Base-by-base conservation (phyloP, 1,140 invertebrate genomes). In the Drosophila hydei region DNA sequence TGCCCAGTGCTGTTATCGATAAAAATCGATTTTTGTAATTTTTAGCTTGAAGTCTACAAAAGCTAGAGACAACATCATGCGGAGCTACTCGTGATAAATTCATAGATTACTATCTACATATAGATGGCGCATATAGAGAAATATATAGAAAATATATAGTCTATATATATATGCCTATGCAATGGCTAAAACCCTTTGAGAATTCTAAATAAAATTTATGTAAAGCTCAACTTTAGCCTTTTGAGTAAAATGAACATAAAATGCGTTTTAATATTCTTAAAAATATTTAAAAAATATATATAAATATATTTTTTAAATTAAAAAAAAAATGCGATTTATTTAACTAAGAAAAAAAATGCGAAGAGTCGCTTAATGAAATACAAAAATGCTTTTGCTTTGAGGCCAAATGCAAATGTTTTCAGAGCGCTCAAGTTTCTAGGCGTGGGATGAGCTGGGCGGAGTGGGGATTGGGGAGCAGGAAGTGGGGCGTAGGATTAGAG, bases 361-460 rank as follows among this genome's bases (percentile, higher is more conserved):
- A 12, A 33, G 30, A 33, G 9, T 11, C 33, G 45, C 47, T 60
- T 19, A n/a, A 9, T 27, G 30, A 30, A 11, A 64, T 38, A 56
- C 68, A 25, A 25, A 56, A 21, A 11, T 56, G 45, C 27, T 36
- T 71, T 71, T 64, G 33, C 6, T 7, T 4, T 9, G 9, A 0
- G 25, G 19, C 6, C 30, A 56, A 71, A 71, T 64, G 52, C 19
- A 48, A 33, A 19, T 19, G 52, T 64, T 42, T 64, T 30, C 14
- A 68, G n/a, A n/a, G n/a, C n/a, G n/a, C n/a, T n/a, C n/a, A n/a
- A n/a, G n/a, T n/a, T n/a, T n/a, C n/a, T n/a, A n/a, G n/a, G n/a
- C n/a, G n/a, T n/a, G n/a, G 30, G 9, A 14, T 43, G 25, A 8
- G 36, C 3, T 3, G 4, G 14, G 14, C 4, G 23, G 1, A 40